Conservation (phyloP, 2,113 vertebrate species). For the Nothobranchius kuhntae region DNA sequence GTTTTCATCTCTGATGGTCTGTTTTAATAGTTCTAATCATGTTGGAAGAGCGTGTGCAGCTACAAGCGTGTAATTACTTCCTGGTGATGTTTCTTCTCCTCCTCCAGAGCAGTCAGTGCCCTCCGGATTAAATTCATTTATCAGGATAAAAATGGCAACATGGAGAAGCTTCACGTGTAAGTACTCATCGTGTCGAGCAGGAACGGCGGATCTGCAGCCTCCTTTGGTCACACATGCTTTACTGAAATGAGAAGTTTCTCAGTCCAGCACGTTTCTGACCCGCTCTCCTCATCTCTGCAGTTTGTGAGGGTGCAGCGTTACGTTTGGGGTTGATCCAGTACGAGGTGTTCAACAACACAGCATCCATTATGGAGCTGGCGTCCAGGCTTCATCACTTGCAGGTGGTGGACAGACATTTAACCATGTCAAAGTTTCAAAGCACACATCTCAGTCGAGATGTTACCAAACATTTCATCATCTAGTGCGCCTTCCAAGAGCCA, state of each 20-base stretch:
- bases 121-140: slow-evolving; percentile 38
- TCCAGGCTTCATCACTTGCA: too few species aligned
- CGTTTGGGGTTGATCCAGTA: slow-evolving; percentile 23
- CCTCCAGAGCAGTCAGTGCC: slow-evolving; percentile 18
- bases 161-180: slow-evolving; percentile 39
- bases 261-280: slow-evolving; percentile 10
- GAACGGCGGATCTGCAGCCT: slow-evolving; percentile 4
- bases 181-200: slow-evolving; percentile 21
- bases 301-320: slow-evolving; percentile 39
- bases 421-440: too few species aligned
- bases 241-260: slow-evolving; percentile 48
- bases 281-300: slow-evolving; percentile 32
- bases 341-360: slow-evolving; percentile 4
- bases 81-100: slow-evolving; percentile 14
- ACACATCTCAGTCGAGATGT: too few species aligned
- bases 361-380: too few species aligned
- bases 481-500: too few species aligned
- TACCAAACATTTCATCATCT: too few species aligned
- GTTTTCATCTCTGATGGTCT: slow-evolving; percentile 16
- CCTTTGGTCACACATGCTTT: slow-evolving; percentile 25
- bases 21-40: slow-evolving; percentile 23
- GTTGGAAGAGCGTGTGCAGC: background rate
- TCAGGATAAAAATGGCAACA: slow-evolving; percentile 46
- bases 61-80: slow-evolving; percentile 23
- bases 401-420: background rate